Percentiles rank a stretch among this genome's conserved stretches.
Conservation (phyloP, 2,113 vertebrate species). For the Phasianus colchicus region DNA sequence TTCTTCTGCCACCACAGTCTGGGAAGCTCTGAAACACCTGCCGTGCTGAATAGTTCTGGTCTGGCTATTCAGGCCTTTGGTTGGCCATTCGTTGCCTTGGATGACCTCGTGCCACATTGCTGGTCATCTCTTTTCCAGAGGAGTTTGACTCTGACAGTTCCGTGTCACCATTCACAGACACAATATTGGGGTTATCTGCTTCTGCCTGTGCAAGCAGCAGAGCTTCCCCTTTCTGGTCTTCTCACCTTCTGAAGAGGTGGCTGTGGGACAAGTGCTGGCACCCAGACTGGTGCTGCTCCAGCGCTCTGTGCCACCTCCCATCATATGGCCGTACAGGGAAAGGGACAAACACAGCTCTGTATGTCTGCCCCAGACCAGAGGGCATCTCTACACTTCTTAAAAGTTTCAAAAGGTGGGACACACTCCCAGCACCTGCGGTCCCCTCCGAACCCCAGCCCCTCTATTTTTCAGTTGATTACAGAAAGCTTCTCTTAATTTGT, state of each 20-base stretch:
- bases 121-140: background rate
- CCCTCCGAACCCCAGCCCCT: background rate
- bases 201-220: background rate
- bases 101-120: fast-evolving
- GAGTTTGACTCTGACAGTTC: background rate
- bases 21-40: background rate
- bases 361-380: background rate
- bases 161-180: no score
- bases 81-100: no score
- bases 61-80: background rate
- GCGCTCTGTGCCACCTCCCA: no score
- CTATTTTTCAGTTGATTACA: background rate
- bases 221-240: background rate
- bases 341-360: fast-evolving
- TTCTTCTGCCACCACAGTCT: background rate
- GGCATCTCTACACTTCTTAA: background rate
- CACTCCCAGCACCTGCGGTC: background rate
- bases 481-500: background rate
- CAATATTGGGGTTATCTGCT: fast-evolving
- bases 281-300: background rate
- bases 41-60: background rate
- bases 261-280: background rate
- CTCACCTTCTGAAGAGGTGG: background rate
- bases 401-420: background rate
- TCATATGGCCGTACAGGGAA: background rate